These are phyloP conservation scores for Drosophila truncata DNA, from an alignment of 1,140 invertebrate species.

Conservation along the genomic window DNA sequence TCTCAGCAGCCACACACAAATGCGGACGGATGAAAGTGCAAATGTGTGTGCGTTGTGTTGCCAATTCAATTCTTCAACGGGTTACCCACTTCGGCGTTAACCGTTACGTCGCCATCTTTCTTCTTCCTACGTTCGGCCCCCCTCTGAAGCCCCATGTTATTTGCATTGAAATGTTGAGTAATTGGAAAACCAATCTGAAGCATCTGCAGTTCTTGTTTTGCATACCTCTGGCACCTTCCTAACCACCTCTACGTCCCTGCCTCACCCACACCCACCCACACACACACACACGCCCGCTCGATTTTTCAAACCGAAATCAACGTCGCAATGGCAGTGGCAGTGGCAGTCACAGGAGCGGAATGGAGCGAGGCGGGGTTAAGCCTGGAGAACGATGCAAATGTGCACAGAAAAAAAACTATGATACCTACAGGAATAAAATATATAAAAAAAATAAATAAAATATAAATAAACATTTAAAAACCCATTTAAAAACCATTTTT, in stretches of 20 bases:
- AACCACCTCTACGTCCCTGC: constrained; percentile 11
- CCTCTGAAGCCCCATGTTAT: constrained; percentile 48
- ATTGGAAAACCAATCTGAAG: constrained; percentile 83
- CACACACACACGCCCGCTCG: constrained; percentile 11
- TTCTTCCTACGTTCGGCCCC: background rate
- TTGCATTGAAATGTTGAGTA: constrained; percentile 83
- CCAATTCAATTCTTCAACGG: constrained; percentile 48
- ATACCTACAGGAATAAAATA: background rate
- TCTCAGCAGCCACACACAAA: constrained; percentile 37
- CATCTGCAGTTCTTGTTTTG: constrained; percentile 80
- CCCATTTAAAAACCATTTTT: background rate
- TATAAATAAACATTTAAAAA: no score
- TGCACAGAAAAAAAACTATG: background rate
- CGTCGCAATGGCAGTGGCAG: constrained; percentile 23
- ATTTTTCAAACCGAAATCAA: constrained; percentile 59
- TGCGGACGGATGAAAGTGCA: constrained; percentile 16
- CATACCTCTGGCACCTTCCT: constrained; percentile 63
- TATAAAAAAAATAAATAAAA: no score
- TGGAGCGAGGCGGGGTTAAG: background rate
- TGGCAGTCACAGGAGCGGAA: constrained; percentile 37
- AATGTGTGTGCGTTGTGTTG: constrained; percentile 25
- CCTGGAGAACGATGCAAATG: constrained; percentile 3
- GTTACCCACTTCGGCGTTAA: constrained; percentile 46
- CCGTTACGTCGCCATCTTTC: constrained; percentile 47
- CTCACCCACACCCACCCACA: background rate